A percentile compares a stretch with the other conserved stretches of the same genome.
Conservation (phyloP, 2,797 vertebrate species). For the Squalus acanthias region DNA sequence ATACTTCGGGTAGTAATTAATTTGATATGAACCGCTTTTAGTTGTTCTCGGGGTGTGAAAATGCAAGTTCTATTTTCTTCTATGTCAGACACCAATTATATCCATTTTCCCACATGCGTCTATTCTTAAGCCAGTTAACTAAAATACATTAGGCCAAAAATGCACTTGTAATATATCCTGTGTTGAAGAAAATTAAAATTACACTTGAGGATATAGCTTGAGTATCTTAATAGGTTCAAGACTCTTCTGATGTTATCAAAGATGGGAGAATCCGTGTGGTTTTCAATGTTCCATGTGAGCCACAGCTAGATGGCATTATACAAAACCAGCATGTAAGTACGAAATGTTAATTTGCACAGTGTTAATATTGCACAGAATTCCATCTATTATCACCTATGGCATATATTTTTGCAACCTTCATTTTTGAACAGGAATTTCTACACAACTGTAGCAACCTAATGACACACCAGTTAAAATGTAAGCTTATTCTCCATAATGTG, state of each 20-base stretch:
- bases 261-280: slow-evolving; percentile 91
- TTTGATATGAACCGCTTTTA: neutral
- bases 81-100: neutral
- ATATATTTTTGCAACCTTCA: neutral
- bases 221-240: slow-evolving; percentile 71
- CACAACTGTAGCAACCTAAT: neutral
- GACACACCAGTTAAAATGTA: neutral
- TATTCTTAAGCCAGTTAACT: neutral
- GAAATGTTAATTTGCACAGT: neutral
- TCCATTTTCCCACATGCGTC: neutral
- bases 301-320: slow-evolving; percentile 83
- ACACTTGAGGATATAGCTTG: neutral
- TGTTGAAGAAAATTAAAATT: neutral
- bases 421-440: neutral
- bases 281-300: slow-evolving; percentile 86
- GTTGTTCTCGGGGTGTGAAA: neutral
- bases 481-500: neutral
- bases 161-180: neutral
- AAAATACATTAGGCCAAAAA: neutral
- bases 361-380: neutral
- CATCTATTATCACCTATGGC: neutral
- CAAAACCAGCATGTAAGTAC: slow-evolving; percentile 92
- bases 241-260: slow-evolving; percentile 84
- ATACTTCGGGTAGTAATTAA: neutral
- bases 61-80: neutral